Evolutionary conservation across 2,797 vertebrate species (phyloP), one percentile per base, ranked within the genome.

Genomic region (Liparis tanakae): DNA sequence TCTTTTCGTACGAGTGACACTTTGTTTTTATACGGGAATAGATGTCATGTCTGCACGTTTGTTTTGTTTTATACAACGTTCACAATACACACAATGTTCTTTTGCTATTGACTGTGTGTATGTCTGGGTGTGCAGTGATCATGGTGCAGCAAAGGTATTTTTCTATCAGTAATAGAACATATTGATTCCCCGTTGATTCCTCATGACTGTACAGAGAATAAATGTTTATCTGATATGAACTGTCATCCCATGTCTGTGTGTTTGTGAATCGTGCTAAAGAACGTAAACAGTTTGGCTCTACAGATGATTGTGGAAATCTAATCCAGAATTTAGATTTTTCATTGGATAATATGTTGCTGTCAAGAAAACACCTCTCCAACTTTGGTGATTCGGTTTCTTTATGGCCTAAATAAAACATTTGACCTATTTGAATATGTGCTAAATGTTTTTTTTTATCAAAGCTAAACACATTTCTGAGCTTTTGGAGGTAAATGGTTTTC

Each of bases 101-200:
- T 85, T 87, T 82, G 70, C 74, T 84, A 85, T 58, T 83, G 41
- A 64, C 43, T 74, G 39, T 41, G 10, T 37, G 36, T 36, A 72
- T 74, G 73, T 90, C 66, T 6, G 70, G 68, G 57, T 87, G 83
- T 78, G 51, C 65, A 80, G 78, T 88, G 73, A 85, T 72, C 63
- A 82, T 78, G 81, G 85, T 91, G 87, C 87, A 78, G 78, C 78
- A 91, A 82, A 92, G 30, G 81, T 93, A 93, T 93, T 93, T 93
- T 93, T 93, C 71, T 93, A 93, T 85, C 59, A 67, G 66, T 81
- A 69, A 80, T 30, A 76, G 51, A 84, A 78, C 43, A 63, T 64
- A 69, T 83, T 84, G 66, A 79, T 82, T 84, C 83, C 80, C 39
- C 72, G 82, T 76, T 67, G 74, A 75, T 87, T 84, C 62, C 78